phyloP scores from a whole-genome alignment of 2,113 vertebrate genomes.

The Serinus canaria region DNA sequence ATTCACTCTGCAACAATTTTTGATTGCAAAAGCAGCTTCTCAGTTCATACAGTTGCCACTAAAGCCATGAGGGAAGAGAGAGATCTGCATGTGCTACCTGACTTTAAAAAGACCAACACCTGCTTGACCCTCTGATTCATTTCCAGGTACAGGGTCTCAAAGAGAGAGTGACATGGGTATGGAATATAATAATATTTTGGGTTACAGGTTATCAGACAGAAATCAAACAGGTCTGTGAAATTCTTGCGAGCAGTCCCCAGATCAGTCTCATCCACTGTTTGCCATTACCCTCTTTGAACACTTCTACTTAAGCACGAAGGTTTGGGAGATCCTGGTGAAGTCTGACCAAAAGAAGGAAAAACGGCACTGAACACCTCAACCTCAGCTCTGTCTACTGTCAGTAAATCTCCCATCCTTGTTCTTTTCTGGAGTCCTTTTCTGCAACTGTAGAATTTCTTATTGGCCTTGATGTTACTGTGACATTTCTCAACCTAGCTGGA shows the following conservation, averaged over 20 bases:
- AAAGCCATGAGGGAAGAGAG: neutral
- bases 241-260: neutral
- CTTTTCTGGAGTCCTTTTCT: neutral
- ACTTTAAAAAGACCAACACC: neutral
- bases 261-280: neutral
- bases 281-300: neutral
- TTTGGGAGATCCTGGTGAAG: neutral
- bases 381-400: neutral
- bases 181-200: neutral
- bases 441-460: neutral
- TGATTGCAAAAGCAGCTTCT: neutral
- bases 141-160: neutral
- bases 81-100: neutral
- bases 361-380: neutral
- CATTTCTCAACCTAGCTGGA: neutral
- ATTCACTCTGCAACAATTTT: neutral
- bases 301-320: neutral
- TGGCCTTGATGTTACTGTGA: neutral
- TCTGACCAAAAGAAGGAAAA: neutral
- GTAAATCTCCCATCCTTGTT: neutral
- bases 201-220: neutral
- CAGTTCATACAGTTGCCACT: accelerated
- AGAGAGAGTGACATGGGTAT: neutral
- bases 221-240: neutral
- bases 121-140: neutral